These are phyloP conservation scores for Xyrauchen texanus DNA, from an alignment of 2,113 vertebrate genomes.

Conservation along the genomic window DNA sequence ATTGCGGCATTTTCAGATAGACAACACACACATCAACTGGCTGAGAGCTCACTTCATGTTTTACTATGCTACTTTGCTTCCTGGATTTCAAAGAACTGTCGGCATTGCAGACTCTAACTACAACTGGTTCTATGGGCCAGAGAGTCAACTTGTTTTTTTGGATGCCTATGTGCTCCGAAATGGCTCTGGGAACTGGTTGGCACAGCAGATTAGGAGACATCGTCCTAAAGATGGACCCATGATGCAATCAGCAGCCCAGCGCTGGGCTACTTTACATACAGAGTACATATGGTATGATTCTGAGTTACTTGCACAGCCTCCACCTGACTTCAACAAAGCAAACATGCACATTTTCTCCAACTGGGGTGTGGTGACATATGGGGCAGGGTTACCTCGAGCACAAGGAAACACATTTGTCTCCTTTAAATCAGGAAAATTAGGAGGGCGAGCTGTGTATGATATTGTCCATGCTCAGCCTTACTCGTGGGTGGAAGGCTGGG, in stretches of 20 bases:
- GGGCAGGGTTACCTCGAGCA: slow-evolving; percentile 83
- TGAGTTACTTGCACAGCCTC: slow-evolving; percentile 81
- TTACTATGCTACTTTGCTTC: slow-evolving; percentile 91
- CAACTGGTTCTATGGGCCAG: slow-evolving; percentile 99
- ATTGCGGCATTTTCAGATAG: slow-evolving; percentile 90
- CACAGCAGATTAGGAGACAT: slow-evolving; percentile 92
- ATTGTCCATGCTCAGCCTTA: slow-evolving; percentile 94
- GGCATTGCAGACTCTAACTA: slow-evolving; percentile 98
- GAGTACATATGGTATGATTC: slow-evolving; percentile 94
- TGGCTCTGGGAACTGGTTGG: slow-evolving; percentile 95
- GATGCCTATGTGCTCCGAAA: slow-evolving; percentile 89
- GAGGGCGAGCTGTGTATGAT: slow-evolving; percentile 93
- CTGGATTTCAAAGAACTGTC: slow-evolving; percentile 93
- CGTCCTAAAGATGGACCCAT: slow-evolving; percentile 95
- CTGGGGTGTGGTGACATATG: slow-evolving; percentile 97
- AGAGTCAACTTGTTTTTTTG: slow-evolving; percentile 94
- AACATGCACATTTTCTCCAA: slow-evolving; percentile 92
- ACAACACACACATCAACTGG: slow-evolving; percentile 93
- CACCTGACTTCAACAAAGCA: slow-evolving; percentile 77
- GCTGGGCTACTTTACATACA: slow-evolving; percentile 96
- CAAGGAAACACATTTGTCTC: slow-evolving; percentile 89
- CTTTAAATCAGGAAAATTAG: slow-evolving; percentile 95
- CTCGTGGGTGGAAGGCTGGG: slow-evolving; percentile 94
- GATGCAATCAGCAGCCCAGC: slow-evolving; percentile 89
- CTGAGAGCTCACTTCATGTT: slow-evolving; percentile 94